phyloP scores from a whole-genome alignment of 2,797 vertebrate genomes.

The Caiman crocodilus region DNA sequence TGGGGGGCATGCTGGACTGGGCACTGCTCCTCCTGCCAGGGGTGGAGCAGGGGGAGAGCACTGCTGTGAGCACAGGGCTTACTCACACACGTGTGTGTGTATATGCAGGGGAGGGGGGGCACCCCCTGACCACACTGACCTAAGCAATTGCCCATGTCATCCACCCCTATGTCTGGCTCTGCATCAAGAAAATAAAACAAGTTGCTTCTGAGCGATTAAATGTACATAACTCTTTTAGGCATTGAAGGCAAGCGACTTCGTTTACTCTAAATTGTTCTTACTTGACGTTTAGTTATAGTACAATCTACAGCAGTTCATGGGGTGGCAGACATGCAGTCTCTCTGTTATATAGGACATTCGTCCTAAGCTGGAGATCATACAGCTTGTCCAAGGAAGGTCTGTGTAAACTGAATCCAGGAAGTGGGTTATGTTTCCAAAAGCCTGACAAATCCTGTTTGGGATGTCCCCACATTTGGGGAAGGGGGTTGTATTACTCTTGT shows the following conservation, averaged over 20 bases:
- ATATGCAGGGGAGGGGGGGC: too few species aligned
- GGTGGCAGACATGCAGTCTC: neutral
- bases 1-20: too few species aligned
- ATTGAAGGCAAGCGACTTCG: neutral
- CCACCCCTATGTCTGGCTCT: too few species aligned
- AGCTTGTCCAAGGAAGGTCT: neutral
- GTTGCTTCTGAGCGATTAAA: neutral
- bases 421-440: neutral
- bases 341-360: neutral
- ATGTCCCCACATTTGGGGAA: neutral
- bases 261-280: neutral
- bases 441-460: neutral
- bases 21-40: too few species aligned
- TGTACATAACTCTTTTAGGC: neutral
- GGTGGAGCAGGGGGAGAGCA: too few species aligned
- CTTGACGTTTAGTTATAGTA: neutral
- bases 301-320: neutral
- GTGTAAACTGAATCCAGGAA: neutral
- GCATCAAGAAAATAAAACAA: neutral
- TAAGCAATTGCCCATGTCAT: too few species aligned
- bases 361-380: neutral
- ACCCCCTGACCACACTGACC: too few species aligned
- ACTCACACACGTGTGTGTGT: too few species aligned
- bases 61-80: too few species aligned
- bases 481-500: neutral